A percentile compares a stretch with the other conserved stretches of the same genome.
Evolutionary conservation across 2,888 invertebrate species (phyloP).

Genomic region (Drosophila paramelanica): DNA sequence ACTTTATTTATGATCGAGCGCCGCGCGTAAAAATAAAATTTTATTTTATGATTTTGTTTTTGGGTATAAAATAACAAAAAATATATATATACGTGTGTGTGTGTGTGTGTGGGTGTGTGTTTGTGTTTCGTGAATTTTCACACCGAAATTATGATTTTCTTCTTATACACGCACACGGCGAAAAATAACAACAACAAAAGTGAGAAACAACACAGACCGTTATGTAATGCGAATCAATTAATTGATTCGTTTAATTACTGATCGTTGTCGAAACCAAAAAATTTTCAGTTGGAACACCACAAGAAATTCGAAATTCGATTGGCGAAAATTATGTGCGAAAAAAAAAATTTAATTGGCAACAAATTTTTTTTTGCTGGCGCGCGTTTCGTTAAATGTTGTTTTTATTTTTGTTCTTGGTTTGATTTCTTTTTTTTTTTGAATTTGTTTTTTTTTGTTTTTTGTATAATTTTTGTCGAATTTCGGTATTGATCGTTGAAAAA

Average conservation of each 20-base stretch:
- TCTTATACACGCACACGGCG: constrained; percentile 10
- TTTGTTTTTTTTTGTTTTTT: constrained; percentile 11
- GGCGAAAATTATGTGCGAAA: constrained; percentile 19
- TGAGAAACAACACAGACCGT: constrained; percentile 20
- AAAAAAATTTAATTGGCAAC: constrained; percentile 40
- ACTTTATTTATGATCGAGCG: constrained; percentile 54
- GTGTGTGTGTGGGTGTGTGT: constrained; percentile 4
- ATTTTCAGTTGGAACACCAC: constrained; percentile 57
- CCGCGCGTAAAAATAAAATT: constrained; percentile 53
- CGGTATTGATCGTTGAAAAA: constrained; percentile 36
- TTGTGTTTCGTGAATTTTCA: constrained; percentile 19
- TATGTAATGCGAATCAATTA: constrained; percentile 58
- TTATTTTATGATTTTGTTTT: constrained; percentile 36
- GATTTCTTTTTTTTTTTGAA: constrained; percentile 7
- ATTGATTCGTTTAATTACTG: constrained; percentile 50
- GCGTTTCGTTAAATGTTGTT: constrained; percentile 60
- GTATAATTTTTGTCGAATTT: constrained; percentile 23
- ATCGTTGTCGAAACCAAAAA: constrained; percentile 10
- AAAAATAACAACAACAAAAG: constrained; percentile 2
- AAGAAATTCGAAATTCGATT: constrained; percentile 23
- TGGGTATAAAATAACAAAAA: constrained; percentile 33
- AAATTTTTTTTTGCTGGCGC: constrained; percentile 41
- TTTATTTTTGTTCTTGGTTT: constrained; percentile 33
- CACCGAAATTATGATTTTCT: constrained; percentile 29
- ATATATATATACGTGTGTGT: background rate